Base-by-base conservation (phyloP, 2,888 invertebrate genomes). In the Heteromurus nitidus region DNA sequence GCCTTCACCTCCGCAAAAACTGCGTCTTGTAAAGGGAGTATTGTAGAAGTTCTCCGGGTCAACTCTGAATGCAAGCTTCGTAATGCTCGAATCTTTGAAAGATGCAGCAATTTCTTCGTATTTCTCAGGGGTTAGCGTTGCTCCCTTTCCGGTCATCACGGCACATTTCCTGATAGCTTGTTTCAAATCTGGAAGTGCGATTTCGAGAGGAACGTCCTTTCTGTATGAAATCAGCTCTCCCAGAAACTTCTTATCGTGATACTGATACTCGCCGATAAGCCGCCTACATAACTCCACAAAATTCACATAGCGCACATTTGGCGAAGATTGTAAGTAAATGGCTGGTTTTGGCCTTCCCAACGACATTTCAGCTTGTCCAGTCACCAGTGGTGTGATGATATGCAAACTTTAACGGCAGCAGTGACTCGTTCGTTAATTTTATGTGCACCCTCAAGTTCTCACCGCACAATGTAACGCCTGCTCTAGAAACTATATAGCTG, bases 261-360 rank as follows among this genome's bases (percentile, higher is more conserved):
- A 67, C 44, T 67, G 47, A 5, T 20, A 67, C 26, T 67, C 44
- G 5, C 24, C 65, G 18, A 67, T 24, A n/a, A 67, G 47, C 20
- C 65, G 13, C 2, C 65, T 42, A 44, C 65, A 67, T 7, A 58
- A n/a, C 9, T 58, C 58, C 2, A 58, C 26, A 24, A 58, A 1
- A 26, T 58, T 28, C 9, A 58, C 26, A 13, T 13, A 36, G n/a
- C n/a, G n/a, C n/a, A n/a, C n/a, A n/a, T n/a, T n/a, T n/a, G n/a
- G n/a, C n/a, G n/a, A n/a, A n/a, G n/a, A n/a, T n/a, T n/a, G n/a
- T n/a, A n/a, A n/a, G n/a, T n/a, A n/a, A n/a, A n/a, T n/a, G n/a
- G n/a, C n/a, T n/a, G n/a, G n/a, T n/a, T n/a, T n/a, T n/a, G n/a
- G n/a, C n/a, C n/a, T n/a, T n/a, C n/a, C n/a, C n/a, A n/a, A n/a